Conservation (phyloP, 2,888 invertebrate genomes). For the Agrochola circellaris region DNA sequence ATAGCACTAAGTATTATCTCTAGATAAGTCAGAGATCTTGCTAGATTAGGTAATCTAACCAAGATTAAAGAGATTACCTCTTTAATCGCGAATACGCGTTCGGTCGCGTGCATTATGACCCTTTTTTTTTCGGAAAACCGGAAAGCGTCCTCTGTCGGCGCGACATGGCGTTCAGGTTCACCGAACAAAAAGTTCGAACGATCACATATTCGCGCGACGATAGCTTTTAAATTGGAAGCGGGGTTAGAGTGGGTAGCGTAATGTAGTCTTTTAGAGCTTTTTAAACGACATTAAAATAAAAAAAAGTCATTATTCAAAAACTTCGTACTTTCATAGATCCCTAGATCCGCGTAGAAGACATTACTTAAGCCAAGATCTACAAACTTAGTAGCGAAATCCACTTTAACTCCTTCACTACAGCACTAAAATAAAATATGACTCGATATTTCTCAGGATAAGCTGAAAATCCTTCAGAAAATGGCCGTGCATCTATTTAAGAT, state of each 20-base stretch:
- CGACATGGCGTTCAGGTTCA: too few species aligned
- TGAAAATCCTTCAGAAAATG: conserved; percentile 31
- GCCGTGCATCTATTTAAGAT: conserved; percentile 55
- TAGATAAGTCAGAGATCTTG: not conserved
- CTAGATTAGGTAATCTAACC: not conserved
- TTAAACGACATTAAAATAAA: conserved; percentile 3
- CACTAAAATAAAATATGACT: conserved; percentile 28
- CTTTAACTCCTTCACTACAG: conserved; percentile 18
- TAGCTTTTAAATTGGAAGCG: too few species aligned
- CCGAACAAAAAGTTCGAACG: too few species aligned
- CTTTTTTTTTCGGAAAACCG: too few species aligned
- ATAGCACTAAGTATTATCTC: too few species aligned
- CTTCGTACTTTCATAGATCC: conserved; percentile 14
- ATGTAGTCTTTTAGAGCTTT: conserved; percentile 3
- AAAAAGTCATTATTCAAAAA: conserved; percentile 6
- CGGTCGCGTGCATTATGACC: too few species aligned
- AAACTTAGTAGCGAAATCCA: conserved; percentile 10
- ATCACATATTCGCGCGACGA: too few species aligned
- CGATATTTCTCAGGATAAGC: conserved; percentile 23
- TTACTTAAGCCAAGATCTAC: conserved; percentile 7
- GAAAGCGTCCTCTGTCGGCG: too few species aligned
- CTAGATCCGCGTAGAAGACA: not conserved
- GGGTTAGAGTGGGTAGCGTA: not conserved
- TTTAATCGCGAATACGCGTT: too few species aligned
- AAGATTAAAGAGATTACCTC: too few species aligned